A percentile compares a stretch with the other conserved stretches of the same genome.
Conservation (phyloP, 2,888 invertebrate species). For the Tholera decimalis region DNA sequence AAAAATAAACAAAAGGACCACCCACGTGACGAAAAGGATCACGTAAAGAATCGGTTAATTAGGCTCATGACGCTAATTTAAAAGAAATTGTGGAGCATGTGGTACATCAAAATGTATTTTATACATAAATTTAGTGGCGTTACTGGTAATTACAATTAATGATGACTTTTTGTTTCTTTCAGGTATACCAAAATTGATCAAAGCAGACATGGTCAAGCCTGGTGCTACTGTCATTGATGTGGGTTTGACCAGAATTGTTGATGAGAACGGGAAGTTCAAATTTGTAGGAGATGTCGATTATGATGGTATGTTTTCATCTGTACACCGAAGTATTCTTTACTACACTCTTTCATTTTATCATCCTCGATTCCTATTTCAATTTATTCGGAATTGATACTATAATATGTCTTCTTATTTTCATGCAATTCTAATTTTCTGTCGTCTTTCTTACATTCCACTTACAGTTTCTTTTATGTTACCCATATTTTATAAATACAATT, state of each 20-base stretch:
- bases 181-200: conserved; percentile 95
- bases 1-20: no score
- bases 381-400: background rate
- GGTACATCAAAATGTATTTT: no score
- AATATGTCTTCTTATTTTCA: background rate
- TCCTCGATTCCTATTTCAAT: background rate
- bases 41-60: no score
- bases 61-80: no score
- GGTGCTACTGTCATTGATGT: conserved; percentile 97
- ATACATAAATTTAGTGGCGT: no score
- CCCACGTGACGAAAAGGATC: no score
- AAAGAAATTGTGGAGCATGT: no score
- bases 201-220: conserved; percentile 96
- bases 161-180: conserved; percentile 1
- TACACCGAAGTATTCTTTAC: background rate
- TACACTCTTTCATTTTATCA: background rate
- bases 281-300: conserved; percentile 98
- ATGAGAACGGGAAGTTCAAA: conserved; percentile 93
- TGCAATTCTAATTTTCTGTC: no score
- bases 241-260: conserved; percentile 94
- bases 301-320: conserved; percentile 90
- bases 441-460: no score
- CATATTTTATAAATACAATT: no score
- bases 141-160: no score
- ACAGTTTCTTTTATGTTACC: no score